Conservation (phyloP, 1,140 invertebrate species). For the Euglossa dilemma region DNA sequence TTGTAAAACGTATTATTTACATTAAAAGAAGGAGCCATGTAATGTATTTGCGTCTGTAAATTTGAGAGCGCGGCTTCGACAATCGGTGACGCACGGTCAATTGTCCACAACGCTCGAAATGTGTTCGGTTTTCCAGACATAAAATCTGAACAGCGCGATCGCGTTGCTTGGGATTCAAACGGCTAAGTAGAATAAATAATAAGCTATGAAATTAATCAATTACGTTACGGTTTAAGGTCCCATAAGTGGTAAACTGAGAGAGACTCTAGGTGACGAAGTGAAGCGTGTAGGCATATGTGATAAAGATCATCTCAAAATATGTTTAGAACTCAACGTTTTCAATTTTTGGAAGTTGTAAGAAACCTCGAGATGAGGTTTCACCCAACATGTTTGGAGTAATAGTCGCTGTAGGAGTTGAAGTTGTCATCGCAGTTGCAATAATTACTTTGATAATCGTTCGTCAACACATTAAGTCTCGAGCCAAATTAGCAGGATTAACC, state of each 20-base stretch:
- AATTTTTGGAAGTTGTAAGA: slow-evolving; percentile 70
- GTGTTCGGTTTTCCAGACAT: too few species aligned
- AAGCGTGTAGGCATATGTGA: slow-evolving; percentile 90
- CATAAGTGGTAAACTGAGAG: slow-evolving; percentile 85
- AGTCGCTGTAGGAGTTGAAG: slow-evolving; percentile 86
- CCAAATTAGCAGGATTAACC: slow-evolving; percentile 86
- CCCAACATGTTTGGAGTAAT: slow-evolving; percentile 80
- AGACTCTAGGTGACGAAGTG: slow-evolving; percentile 85
- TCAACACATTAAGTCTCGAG: too few species aligned
- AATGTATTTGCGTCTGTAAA: too few species aligned
- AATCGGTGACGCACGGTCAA: too few species aligned
- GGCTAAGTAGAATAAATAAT: too few species aligned
- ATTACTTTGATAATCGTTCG: slow-evolving; percentile 88
- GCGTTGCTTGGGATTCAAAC: too few species aligned
- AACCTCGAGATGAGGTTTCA: slow-evolving; percentile 78
- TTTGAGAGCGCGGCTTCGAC: too few species aligned
- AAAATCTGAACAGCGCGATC: too few species aligned
- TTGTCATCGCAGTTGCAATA: slow-evolving; percentile 87
- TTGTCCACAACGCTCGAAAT: too few species aligned
- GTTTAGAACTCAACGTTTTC: background rate
- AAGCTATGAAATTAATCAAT: background rate
- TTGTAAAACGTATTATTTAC: too few species aligned
- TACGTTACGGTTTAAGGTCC: too few species aligned
- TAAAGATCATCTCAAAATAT: slow-evolving; percentile 83
- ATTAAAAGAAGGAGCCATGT: too few species aligned